Evolutionary conservation across 2,113 vertebrate species (phyloP).

Genomic region (Apodemus sylvaticus): DNA sequence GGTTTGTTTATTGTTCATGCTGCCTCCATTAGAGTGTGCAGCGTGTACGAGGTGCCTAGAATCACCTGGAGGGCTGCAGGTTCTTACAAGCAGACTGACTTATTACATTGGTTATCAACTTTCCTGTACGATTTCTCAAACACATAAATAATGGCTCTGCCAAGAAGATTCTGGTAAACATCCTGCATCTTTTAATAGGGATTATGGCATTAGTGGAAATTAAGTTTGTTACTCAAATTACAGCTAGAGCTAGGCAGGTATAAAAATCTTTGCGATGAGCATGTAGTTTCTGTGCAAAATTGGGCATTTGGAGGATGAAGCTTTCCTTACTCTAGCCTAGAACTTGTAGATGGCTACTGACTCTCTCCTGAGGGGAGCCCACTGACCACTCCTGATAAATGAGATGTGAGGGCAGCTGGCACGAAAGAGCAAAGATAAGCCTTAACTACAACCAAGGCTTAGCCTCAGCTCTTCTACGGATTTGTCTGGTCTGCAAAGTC

Average conservation of each 20-base stretch:
- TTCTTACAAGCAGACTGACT: not conserved
- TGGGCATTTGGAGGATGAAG: not conserved
- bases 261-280: not conserved
- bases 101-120: not conserved
- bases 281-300: not conserved
- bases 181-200: not conserved
- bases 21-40: not conserved
- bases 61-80: not conserved
- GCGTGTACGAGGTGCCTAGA: fast-evolving
- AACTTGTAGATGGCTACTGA: not conserved
- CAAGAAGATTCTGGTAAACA: not conserved
- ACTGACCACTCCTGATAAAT: not conserved
- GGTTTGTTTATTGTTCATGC: not conserved
- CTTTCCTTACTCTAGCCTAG: not conserved
- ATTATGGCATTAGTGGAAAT: not conserved
- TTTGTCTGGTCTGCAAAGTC: not conserved
- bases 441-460: not conserved
- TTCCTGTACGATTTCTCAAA: not conserved
- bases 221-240: not conserved
- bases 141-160: not conserved
- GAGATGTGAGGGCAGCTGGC: not conserved
- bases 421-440: not conserved
- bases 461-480: not conserved
- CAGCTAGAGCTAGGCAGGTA: not conserved
- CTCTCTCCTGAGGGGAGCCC: not conserved